Base-by-base conservation (phyloP, 1,140 invertebrate genomes). In the Hydropsyche tenuis region DNA sequence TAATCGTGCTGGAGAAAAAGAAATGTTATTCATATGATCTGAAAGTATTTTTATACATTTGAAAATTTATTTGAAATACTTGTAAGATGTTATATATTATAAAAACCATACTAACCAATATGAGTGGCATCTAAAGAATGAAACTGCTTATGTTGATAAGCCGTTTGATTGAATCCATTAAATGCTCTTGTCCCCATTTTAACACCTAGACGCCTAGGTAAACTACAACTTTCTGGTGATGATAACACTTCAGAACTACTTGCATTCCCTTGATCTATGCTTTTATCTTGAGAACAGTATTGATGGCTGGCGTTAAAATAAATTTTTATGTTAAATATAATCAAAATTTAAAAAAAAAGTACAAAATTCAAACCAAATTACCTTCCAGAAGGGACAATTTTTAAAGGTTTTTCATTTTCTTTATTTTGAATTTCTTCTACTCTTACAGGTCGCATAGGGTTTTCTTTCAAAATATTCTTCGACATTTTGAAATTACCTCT, bases 181-280 rank as follows among this genome's bases (percentile, higher is more conserved):
- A 90, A 90, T 5, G 89, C 89, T 78, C 89, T 85, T 14, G 89
- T 91, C 22, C 89, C 90, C 89, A 91, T 91, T 84, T 91, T 91
- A 2, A 91, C 90, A 1, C 90, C 89, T 73, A 89, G 81, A 65
- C 89, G 84, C 77, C 88, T 88, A 64, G 87, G 87, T 70, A 89
- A 81, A 78, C 87, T 88, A 30, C 80, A 82, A 73, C 83, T 84
- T 78, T 85, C 84, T 72, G 84, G 84, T 27, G 85, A 86, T 45
- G 84, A 85, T 20, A 75, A 65, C 11, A 77, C 63, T 70, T 79
- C 77, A 56, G 76, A 73, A 64, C 73, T 75, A 72, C 76, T 77
- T 18, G 69, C 70, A 70, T 77, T 77, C 16, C 64, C 66, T 62
- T 37, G 53, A 71, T 77, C 76, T 20, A 71, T 60, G 0, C 68